Percentiles rank a stretch among this genome's conserved stretches.
Conservation (phyloP, 2,797 vertebrate genomes). For the Sebastes matsubarae region DNA sequence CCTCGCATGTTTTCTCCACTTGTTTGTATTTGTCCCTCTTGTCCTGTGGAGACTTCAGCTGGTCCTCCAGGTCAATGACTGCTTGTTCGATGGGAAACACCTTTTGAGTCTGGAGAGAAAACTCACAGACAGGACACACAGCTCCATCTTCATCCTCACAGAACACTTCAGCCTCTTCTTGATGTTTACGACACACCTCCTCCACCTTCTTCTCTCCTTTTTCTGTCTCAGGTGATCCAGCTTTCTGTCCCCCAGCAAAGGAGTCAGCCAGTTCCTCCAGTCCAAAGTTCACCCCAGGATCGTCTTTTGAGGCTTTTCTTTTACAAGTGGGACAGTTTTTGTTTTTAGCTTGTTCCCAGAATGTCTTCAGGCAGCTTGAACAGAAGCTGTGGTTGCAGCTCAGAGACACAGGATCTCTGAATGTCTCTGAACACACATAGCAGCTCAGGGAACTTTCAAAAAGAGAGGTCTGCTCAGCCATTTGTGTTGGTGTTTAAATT, state of each 20-base stretch:
- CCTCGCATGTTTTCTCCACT: not conserved
- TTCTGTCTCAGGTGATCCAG: not conserved
- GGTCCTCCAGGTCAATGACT: slow-evolving; percentile 3
- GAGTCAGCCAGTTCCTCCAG: slow-evolving; percentile 25
- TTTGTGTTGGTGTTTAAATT: too few species aligned
- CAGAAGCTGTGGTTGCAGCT: slow-evolving; percentile 84
- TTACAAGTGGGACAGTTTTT: slow-evolving; percentile 37
- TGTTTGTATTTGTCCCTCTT: not conserved
- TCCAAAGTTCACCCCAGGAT: fast-evolving
- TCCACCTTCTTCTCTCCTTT: not conserved
- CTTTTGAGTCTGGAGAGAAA: too few species aligned
- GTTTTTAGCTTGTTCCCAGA: slow-evolving; percentile 66
- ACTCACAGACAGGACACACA: not conserved
- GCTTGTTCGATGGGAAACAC: slow-evolving; percentile 26
- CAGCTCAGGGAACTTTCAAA: not conserved
- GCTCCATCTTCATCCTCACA: slow-evolving; percentile 39
- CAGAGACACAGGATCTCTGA: too few species aligned
- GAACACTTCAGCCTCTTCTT: not conserved
- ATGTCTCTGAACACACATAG: too few species aligned
- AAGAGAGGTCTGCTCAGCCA: fast-evolving
- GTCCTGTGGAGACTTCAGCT: not conserved
- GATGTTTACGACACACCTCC: not conserved
- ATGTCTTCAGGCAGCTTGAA: slow-evolving; percentile 70
- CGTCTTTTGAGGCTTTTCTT: not conserved
- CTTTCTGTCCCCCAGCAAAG: not conserved